Percentiles rank a stretch among this genome's conserved stretches.
Conservation (phyloP, 53 echinoderm and acorn worm species). For the Crossaster papposus region DNA sequence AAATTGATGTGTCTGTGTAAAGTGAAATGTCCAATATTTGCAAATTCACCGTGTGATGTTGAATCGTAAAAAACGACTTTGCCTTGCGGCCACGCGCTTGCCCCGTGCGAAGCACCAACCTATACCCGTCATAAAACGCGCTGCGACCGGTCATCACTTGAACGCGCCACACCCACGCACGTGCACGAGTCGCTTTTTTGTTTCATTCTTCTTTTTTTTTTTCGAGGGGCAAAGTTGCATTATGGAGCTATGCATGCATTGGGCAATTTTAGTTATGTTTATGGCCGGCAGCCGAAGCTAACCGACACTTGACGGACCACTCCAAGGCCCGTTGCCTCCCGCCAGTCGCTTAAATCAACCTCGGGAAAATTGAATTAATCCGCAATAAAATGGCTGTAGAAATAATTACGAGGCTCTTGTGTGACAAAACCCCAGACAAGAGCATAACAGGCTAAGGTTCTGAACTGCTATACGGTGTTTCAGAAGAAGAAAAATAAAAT, state of each 20-base stretch:
- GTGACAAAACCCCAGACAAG: background rate
- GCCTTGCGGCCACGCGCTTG: background rate
- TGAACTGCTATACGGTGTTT: background rate
- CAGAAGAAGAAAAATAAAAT: background rate
- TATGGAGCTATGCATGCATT: background rate
- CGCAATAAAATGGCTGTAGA: conserved; percentile 35
- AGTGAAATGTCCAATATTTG: too few species aligned
- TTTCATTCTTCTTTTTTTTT: too few species aligned
- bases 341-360: conserved; percentile 39
- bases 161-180: background rate
- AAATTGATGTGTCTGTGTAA: too few species aligned
- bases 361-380: conserved; percentile 43
- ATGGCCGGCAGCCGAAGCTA: conserved; percentile 34
- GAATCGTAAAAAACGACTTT: background rate
- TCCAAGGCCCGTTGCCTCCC: background rate
- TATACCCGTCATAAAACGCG: conserved; percentile 21
- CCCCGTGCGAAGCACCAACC: conserved; percentile 5
- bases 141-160: background rate
- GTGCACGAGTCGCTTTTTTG: background rate
- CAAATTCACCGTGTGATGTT: too few species aligned
- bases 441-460: background rate
- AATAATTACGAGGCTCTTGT: conserved; percentile 36
- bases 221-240: background rate
- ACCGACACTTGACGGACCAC: conserved; percentile 42
- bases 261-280: background rate